Evolutionary conservation across 2,888 invertebrate species (phyloP), one percentile per base, ranked within the genome.

Genomic region (Folsomia manolachei): DNA sequence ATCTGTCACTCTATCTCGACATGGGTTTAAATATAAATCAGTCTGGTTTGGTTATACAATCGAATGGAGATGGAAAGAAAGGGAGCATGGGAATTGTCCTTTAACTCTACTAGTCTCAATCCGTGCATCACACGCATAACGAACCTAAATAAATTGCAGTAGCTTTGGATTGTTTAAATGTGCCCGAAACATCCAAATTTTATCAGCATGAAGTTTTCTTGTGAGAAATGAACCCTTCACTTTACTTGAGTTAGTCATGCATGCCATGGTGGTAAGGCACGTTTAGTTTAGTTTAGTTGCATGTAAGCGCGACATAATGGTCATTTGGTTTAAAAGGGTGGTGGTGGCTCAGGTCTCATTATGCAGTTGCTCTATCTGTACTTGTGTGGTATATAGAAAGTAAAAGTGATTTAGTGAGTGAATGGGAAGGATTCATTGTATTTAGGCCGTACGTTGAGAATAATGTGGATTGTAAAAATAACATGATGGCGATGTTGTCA

Each of bases 401-500:
- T 61, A 66, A 61, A 66, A 63, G 53, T 27, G 53, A 65, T 63
- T 39, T 60, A n/a, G 60, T 24, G 60, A 56, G 24, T 25, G 63
- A 18, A 63, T 63, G 26, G 18, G 21, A 26, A 63, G 26, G 56
- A 56, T 56, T 56, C 18, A 21, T 56, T 56, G 11, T 19, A n/a
- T n/a, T 56, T 7, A 21, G 18, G 19, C 4, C 21, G 56, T 7
- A 19, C n/a, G 21, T 56, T 14, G 21, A 56, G 56, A 14, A 19
- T 4, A 39, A 39, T 7, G 14, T 64, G 19, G 65, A 66, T 66
- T 39, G 65, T 66, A 66, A 66, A 66, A 66, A 66, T 66, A 66
- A 66, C 65, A 27, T 71, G 62, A n/a, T 53, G 66, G 63, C 68
- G 66, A 65, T 63, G 69, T 78, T 77, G 80, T 80, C 78, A 80